Base-by-base conservation (phyloP, 2,888 invertebrate species). In the Cephus pulcher region DNA sequence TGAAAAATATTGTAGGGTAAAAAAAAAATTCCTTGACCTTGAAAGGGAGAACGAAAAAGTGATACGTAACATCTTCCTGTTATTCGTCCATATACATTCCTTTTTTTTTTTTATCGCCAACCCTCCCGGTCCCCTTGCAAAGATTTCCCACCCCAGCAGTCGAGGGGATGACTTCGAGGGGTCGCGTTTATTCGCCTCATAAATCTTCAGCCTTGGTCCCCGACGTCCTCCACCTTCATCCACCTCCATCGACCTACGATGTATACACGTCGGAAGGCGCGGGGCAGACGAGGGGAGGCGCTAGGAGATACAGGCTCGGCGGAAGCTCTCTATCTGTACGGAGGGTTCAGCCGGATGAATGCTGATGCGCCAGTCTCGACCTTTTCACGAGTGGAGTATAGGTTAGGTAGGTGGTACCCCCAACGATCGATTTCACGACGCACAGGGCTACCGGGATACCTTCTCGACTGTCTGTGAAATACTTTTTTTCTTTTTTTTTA, bases 121-220 rank as follows among this genome's bases (percentile, higher is more conserved):
- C 40, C 40, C 9, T 56, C 56, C 56, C 56, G 0, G 23, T 35
- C 35, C 56, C 23, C 56, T 23, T 56, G 23, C 56, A 56, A 56
- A 56, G 23, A 56, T 56, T 56, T 56, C 56, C 23, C 9, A 56
- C 56, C 56, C 56, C 15, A 9, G 23, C 23, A 56, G 56, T 23
- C 56, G 56, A 56, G 40, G 40, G 40, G 40, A 56, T 56, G 40
- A 56, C 40, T 56, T 56, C 40, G 23, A 56, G 56, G 77, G 76
- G 77, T 79, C 70, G 79, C 81, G 75, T 80, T 81, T 78, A 79
- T 76, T 84, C 79, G 73, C n/a, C 74, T 74, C 78, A 80, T 84
- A 80, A 82, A 84, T 81, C 84, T 80, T 76, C 23, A 23, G 56
- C 23, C 56, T 6, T 9, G 56, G 56, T 56, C 56, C 9, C 56